phyloP scores from a whole-genome alignment of 2,113 vertebrate species.

The Ceratotherium simum region DNA sequence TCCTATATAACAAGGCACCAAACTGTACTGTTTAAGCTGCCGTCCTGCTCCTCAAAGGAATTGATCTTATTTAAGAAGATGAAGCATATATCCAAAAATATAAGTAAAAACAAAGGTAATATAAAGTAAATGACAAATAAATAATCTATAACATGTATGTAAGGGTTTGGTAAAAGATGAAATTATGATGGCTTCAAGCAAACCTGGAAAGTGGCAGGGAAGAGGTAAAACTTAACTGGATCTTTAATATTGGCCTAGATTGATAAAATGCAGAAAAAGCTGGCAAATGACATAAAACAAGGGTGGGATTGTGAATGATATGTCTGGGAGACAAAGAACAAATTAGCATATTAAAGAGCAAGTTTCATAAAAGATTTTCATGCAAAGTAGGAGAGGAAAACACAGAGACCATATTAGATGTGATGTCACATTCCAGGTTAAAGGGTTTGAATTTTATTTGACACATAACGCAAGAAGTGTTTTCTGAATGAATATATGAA shows the following conservation, averaged over 20 bases:
- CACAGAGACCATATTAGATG: background rate
- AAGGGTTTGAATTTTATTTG: conserved; percentile 30
- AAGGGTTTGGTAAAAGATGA: background rate
- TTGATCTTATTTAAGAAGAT: background rate
- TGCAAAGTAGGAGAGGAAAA: background rate
- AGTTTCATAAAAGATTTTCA: background rate
- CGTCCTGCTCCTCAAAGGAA: background rate
- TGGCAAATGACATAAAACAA: background rate
- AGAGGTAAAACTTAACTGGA: background rate
- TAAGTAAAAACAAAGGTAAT: background rate
- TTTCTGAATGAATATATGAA: conserved; percentile 61
- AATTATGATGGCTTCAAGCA: background rate
- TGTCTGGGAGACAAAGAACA: background rate
- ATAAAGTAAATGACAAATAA: background rate
- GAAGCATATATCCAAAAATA: background rate
- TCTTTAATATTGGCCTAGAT: background rate
- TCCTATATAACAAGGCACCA: background rate
- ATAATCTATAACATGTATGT: background rate
- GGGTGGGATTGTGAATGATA: background rate
- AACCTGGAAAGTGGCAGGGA: background rate
- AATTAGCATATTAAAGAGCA: background rate
- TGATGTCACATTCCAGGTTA: background rate
- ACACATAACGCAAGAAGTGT: background rate
- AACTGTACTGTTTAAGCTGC: background rate
- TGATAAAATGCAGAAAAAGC: background rate